Evolutionary conservation across 2,888 invertebrate genomes (phyloP).

Genomic region (Dryobotodes eremita): DNA sequence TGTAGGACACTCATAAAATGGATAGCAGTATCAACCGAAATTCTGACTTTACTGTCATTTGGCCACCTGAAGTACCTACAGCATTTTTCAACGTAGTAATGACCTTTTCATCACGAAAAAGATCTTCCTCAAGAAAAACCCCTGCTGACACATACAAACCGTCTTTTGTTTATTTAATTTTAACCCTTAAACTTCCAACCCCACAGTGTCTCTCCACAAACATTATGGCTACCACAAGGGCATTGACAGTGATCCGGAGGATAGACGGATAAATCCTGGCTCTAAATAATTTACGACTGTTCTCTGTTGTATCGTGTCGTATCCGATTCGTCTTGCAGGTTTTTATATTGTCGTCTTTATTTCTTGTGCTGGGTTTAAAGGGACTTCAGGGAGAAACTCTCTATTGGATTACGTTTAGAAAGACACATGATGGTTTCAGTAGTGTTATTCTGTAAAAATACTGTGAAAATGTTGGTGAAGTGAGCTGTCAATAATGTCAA

Average conservation of each 20-base stretch:
- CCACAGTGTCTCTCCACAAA: neutral
- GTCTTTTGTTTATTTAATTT: neutral
- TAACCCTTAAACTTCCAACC: neutral
- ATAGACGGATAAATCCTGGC: conserved; percentile 46
- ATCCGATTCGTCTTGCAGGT: conserved; percentile 39
- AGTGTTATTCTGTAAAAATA: too few species aligned
- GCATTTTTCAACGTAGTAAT: too few species aligned
- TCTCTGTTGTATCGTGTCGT: conserved; percentile 29
- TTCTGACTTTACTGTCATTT: neutral
- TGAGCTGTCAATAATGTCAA: too few species aligned
- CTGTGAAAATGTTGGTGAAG: too few species aligned
- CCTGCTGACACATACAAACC: neutral
- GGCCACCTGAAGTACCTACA: neutral
- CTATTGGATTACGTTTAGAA: conserved; percentile 16
- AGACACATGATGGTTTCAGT: conserved; percentile 17
- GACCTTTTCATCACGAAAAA: too few species aligned
- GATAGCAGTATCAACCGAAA: neutral
- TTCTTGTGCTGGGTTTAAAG: conserved; percentile 45
- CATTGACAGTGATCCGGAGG: conserved; percentile 58
- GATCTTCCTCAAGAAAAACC: neutral
- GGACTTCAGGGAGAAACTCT: neutral
- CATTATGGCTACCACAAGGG: conserved; percentile 37
- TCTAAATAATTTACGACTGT: conserved; percentile 64
- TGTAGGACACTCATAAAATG: neutral
- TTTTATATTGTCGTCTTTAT: conserved; percentile 56